These are phyloP conservation scores for Eristalis arbustorum DNA, from an alignment of 2,888 invertebrate genomes.

Conservation along the genomic window DNA sequence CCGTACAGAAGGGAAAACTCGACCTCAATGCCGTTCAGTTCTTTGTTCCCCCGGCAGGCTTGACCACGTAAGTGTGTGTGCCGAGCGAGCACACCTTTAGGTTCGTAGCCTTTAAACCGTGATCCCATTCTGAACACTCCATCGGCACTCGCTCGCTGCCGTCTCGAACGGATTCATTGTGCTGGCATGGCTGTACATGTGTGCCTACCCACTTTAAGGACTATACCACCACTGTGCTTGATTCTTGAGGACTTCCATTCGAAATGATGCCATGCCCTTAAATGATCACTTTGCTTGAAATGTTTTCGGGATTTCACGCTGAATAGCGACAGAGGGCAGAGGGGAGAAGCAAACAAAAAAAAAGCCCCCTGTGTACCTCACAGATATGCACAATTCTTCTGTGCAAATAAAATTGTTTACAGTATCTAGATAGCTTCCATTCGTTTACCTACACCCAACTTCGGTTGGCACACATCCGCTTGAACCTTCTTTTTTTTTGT, in stretches of 20 bases:
- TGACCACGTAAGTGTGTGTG: no score
- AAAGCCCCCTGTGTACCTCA: conserved; percentile 1
- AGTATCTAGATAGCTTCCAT: conserved; percentile 69
- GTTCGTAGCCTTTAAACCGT: neutral
- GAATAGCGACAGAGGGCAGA: conserved; percentile 16
- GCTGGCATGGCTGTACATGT: neutral
- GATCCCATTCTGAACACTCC: neutral
- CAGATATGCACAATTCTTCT: conserved; percentile 40
- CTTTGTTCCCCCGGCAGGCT: no score
- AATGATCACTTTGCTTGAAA: conserved; percentile 61
- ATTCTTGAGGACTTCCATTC: conserved; percentile 41
- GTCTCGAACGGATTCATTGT: neutral
- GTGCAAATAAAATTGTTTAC: conserved; percentile 68
- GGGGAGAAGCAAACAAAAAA: neutral
- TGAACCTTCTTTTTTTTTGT: neutral
- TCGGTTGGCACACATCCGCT: conserved; percentile 34
- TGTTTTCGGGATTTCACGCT: conserved; percentile 57
- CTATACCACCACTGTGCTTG: conserved; percentile 10
- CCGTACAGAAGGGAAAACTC: no score
- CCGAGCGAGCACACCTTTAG: no score
- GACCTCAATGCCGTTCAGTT: no score
- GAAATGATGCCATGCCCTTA: conserved; percentile 67
- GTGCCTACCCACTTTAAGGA: neutral
- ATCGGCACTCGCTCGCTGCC: neutral
- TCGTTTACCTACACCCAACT: conserved; percentile 58